phyloP scores from a whole-genome alignment of 2,113 vertebrate species.

The Vulpes ferrilata region DNA sequence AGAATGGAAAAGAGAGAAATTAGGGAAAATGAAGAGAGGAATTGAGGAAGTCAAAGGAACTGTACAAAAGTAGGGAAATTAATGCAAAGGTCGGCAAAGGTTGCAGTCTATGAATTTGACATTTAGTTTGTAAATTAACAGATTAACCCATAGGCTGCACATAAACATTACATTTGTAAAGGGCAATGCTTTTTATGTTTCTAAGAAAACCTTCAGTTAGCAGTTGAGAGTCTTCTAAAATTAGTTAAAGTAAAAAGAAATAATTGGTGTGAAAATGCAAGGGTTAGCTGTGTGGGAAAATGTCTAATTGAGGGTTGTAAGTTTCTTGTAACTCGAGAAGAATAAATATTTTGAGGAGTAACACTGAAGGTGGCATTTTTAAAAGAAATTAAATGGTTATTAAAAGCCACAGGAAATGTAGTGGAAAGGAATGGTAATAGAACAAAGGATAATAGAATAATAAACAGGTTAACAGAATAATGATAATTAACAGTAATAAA shows the following conservation, averaged over 20 bases:
- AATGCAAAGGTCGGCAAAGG: not conserved
- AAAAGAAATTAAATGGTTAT: constrained; percentile 75
- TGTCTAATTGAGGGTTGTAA: constrained; percentile 78
- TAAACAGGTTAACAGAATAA: constrained; percentile 54
- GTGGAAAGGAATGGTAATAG: not conserved
- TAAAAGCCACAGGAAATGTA: constrained; percentile 40
- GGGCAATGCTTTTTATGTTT: not conserved
- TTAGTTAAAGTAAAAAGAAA: constrained; percentile 72
- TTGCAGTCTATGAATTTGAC: not conserved
- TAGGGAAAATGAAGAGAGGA: not conserved
- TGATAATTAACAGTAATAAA: not conserved
- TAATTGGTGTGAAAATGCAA: constrained; percentile 75
- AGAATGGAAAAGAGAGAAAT: not conserved
- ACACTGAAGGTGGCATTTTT: constrained; percentile 72
- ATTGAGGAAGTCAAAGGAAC: not conserved
- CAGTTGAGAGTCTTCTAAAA: constrained; percentile 76
- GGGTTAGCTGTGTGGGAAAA: constrained; percentile 72
- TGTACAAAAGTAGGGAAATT: not conserved
- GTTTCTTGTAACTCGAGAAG: constrained; percentile 66
- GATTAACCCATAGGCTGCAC: not conserved
- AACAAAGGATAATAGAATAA: constrained; percentile 56
- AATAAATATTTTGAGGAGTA: constrained; percentile 82
- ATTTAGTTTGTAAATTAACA: constrained; percentile 42
- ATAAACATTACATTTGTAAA: not conserved
- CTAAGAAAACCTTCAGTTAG: constrained; percentile 70